A percentile compares a stretch with the other conserved stretches of the same genome.
Evolutionary conservation across 2,113 vertebrate genomes (phyloP).

Genomic region (Gobius niger): DNA sequence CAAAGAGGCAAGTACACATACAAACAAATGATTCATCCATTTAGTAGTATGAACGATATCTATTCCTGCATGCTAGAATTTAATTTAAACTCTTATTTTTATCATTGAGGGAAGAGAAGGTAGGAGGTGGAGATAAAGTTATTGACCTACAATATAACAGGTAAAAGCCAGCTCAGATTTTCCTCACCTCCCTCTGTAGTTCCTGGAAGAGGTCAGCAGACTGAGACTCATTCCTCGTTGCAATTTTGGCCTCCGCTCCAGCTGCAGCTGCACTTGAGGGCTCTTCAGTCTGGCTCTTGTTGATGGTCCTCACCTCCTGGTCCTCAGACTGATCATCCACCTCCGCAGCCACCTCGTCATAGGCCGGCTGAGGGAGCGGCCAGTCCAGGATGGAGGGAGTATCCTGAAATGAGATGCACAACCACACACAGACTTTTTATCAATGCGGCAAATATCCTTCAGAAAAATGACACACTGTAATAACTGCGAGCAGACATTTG

Average conservation of each 20-base stretch:
- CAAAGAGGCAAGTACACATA: neutral
- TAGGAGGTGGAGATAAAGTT: too few species aligned
- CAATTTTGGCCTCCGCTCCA: constrained; percentile 7
- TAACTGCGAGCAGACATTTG: too few species aligned
- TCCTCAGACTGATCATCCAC: constrained; percentile 86
- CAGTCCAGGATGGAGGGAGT: constrained; percentile 90
- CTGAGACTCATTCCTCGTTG: constrained; percentile 77
- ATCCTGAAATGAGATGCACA: constrained; percentile 73
- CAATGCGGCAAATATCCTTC: too few species aligned
- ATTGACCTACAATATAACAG: too few species aligned
- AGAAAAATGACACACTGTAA: too few species aligned
- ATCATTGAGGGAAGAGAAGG: too few species aligned
- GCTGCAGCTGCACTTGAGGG: neutral
- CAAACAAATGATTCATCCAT: too few species aligned
- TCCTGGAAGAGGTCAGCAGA: constrained; percentile 93
- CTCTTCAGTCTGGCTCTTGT: constrained; percentile 64
- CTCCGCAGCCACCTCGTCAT: constrained; percentile 86
- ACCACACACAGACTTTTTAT: neutral
- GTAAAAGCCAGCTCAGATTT: neutral
- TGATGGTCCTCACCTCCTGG: constrained; percentile 91
- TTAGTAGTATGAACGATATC: too few species aligned
- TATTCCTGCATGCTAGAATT: neutral
- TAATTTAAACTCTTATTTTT: neutral
- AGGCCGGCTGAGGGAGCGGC: constrained; percentile 87
- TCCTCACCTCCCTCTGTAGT: constrained; percentile 85